Conservation (phyloP, 2,888 invertebrate genomes). For the Campoplex nolae region DNA sequence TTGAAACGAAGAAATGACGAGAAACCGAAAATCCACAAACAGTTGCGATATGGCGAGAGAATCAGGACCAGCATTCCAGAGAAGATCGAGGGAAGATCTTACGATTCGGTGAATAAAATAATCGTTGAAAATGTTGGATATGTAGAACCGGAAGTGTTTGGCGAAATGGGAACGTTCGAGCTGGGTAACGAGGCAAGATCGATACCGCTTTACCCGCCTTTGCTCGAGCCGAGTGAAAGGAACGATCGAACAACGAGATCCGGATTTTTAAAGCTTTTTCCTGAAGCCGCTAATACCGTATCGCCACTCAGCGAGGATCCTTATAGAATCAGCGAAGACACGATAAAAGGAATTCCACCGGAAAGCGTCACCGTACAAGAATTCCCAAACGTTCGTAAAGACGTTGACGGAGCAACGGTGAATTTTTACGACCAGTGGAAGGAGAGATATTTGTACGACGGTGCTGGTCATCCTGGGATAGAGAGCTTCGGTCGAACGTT, state of each 20-base stretch:
- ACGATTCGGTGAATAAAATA: not conserved
- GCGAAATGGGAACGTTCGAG: conserved; percentile 59
- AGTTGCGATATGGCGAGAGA: conserved; percentile 55
- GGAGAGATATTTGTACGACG: conserved; percentile 23
- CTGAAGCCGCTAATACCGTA: not conserved
- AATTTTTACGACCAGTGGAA: conserved; percentile 61
- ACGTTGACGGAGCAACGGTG: conserved; percentile 8
- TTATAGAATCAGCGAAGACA: conserved; percentile 33
- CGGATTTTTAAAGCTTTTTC: not conserved
- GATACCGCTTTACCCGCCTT: conserved; percentile 61
- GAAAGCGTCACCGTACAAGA: conserved; percentile 23
- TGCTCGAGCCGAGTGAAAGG: conserved; percentile 46
- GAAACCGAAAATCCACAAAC: not conserved
- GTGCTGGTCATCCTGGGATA: conserved; percentile 1
- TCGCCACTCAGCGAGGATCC: conserved; percentile 2
- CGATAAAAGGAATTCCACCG: conserved; percentile 12
- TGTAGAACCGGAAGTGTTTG: conserved; percentile 47
- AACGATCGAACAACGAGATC: conserved; percentile 14
- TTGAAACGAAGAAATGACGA: not conserved
- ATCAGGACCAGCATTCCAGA: not conserved
- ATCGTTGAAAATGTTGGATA: not conserved
- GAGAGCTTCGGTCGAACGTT: conserved; percentile 25
- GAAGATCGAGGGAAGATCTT: not conserved
- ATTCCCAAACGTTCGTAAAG: conserved; percentile 7
- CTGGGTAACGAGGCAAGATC: conserved; percentile 50